Base-by-base conservation (phyloP, 2,888 invertebrate species). In the Phyto melanocephala region DNA sequence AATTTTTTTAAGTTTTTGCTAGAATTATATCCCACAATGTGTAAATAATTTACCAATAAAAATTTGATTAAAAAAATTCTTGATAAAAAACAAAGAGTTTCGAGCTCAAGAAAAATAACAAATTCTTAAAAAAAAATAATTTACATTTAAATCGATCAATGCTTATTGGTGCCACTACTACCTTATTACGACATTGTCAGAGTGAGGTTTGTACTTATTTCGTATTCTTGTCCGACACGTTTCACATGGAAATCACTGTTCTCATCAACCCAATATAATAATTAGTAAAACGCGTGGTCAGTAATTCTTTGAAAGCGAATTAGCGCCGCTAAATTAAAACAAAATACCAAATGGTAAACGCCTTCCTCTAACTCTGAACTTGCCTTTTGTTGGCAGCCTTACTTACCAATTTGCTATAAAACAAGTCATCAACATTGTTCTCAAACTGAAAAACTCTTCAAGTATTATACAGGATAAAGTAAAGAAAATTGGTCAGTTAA, bases 261-360 rank as follows among this genome's bases (percentile, higher is more conserved):
- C 45, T 5, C 2, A 6, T 37, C 11, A 5, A 35, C 33, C 68
- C 54, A 62, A 77, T 37, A 35, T 40, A 60, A 52, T 75, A 75
- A 82, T 82, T 79, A 82, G 75, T 56, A n/a, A 74, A 72, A 68
- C 56, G 62, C 63, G 56, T 79, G 82, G 77, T 75, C 81, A 74
- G 60, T 56, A 67, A 54, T 71, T 67, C 42, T 65, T 13, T 78
- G 67, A 72, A 74, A 86, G 86, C 88, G 87, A 86, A 88, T 88
- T 88, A 88, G 87, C 87, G 84, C 74, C 80, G 86, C 86, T 87
- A 88, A 88, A 88, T 87, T 86, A 86, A 85, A 84, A 63, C 67
- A 60, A 74, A 70, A 79, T 84, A 54, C 78, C 75, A 79, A 81
- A 75, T 79, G 71, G 63, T 79, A 74, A 75, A 65, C 79, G 71